A percentile compares a stretch with the other conserved stretches of the same genome.
These are phyloP conservation scores for Scleropages formosus DNA, from an alignment of 2,797 vertebrate genomes.

Conservation along the genomic window DNA sequence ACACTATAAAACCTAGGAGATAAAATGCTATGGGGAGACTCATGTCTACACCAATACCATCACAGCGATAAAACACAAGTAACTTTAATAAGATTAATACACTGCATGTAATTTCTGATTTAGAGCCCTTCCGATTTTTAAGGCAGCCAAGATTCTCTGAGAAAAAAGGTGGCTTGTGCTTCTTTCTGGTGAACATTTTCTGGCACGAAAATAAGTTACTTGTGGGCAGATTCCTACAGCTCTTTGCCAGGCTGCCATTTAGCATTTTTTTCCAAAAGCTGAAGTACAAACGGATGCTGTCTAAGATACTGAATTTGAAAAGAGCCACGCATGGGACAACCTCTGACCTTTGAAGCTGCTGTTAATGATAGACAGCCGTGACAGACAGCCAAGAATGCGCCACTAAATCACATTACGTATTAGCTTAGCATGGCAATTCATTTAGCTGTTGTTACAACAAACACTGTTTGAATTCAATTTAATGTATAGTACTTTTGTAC, in stretches of 20 bases:
- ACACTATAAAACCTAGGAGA: background rate
- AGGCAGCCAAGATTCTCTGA: background rate
- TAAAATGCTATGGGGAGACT: background rate
- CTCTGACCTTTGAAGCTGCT: constrained; percentile 1
- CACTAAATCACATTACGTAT: too few species aligned
- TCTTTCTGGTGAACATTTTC: background rate
- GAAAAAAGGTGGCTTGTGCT: background rate
- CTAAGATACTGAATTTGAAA: background rate
- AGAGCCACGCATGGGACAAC: background rate
- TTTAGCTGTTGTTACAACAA: too few species aligned
- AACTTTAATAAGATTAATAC: background rate
- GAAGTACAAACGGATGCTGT: background rate
- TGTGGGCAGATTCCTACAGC: background rate
- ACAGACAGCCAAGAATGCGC: too few species aligned
- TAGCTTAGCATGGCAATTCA: too few species aligned
- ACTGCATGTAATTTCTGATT: constrained; percentile 5
- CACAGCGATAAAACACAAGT: background rate
- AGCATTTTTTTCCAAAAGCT: background rate
- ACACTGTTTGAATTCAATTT: too few species aligned
- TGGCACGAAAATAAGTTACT: background rate
- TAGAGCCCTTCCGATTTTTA: background rate
- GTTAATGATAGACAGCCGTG: too few species aligned
- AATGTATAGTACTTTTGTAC: too few species aligned
- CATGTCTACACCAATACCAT: background rate
- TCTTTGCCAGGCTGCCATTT: background rate